Evolutionary conservation across 2,888 invertebrate genomes (phyloP), one percentile per base, ranked within the genome.

Genomic region (Melangyna quadrimaculata): DNA sequence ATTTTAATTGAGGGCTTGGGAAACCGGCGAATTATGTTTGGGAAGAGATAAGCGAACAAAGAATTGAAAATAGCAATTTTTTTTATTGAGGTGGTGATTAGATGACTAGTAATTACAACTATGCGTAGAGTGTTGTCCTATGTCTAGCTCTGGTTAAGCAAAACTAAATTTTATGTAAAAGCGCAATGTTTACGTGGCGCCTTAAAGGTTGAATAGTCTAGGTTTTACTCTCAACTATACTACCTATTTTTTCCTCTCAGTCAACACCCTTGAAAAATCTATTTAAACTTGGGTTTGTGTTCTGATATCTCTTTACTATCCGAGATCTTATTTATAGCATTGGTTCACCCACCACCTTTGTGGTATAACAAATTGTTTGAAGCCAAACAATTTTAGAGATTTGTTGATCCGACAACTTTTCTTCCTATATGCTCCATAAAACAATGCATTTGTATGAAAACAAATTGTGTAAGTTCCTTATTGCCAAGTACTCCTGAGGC

Each of bases 1-100:
- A 37, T 59, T 59, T 59, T 14, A 37, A 37, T 22, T 59, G 22
- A 45, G 27, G 17, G 14, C 14, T 22, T 27, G 14, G n/a, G 24
- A 24, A 24, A 37, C 51, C 63, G 63, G 73, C 53, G 32, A 73
- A 37, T n/a, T 32, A 24, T 32, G n/a, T 63, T 27, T 35, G 48
- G 48, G 27, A 48, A 37, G 9, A 43, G 22, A 53, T 37, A 19
- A 53, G 19, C 40, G 32, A 29, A 40, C 37, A 57, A 35, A 48
- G 22, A 40, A 45, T 27, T 24, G 24, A 19, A 61, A 45, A 14
- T 51, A 17, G 6, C 35, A 29, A 9, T 6, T 55, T 32, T 55
- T n/a, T 29, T 55, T 32, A 32, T 29, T 55, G 2, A 55, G 10
- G 17, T 12, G 10, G 17, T 3, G 55, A 32, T 17, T 32, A 32